These are phyloP conservation scores for Alosa sapidissima DNA, from an alignment of 2,797 vertebrate species.

Conservation along the genomic window DNA sequence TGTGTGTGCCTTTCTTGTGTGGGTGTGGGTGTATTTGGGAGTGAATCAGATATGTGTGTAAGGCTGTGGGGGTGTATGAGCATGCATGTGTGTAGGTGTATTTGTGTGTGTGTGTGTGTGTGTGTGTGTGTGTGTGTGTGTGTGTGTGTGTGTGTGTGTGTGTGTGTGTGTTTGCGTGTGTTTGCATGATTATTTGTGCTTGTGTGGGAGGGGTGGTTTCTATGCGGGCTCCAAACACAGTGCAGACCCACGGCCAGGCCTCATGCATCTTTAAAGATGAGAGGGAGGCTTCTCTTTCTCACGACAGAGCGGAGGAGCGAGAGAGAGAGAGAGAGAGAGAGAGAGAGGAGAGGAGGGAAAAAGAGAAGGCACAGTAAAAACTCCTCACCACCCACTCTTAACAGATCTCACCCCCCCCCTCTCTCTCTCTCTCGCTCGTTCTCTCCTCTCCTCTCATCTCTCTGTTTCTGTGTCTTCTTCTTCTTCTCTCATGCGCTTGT, in stretches of 20 bases:
- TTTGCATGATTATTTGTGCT: slow-evolving; percentile 20
- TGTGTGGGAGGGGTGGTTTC: slow-evolving; percentile 11
- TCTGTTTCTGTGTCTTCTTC: background rate
- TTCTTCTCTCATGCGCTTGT: slow-evolving; percentile 25
- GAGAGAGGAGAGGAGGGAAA: slow-evolving; percentile 40
- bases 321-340: slow-evolving; percentile 42
- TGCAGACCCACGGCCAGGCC: slow-evolving; percentile 51
- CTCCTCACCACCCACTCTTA: background rate
- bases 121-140: background rate
- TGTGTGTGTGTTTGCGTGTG: slow-evolving; percentile 20
- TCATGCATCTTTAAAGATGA: slow-evolving; percentile 76
- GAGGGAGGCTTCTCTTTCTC: slow-evolving; percentile 69
- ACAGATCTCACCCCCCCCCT: background rate
- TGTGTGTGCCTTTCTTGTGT: background rate
- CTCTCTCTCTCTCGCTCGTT: background rate
- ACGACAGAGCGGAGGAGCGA: slow-evolving; percentile 47
- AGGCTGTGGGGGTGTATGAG: background rate
- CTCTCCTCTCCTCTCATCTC: background rate
- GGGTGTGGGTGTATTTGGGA: background rate
- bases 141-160: slow-evolving; percentile 11
- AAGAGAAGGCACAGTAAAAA: background rate
- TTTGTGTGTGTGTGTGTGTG: background rate
- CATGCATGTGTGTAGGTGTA: background rate
- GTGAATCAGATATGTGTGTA: background rate
- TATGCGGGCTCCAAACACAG: background rate